Percentiles rank a stretch among this genome's conserved stretches.
Conservation (phyloP, 2,888 invertebrate species). For the Stenolophus ochropezus region DNA sequence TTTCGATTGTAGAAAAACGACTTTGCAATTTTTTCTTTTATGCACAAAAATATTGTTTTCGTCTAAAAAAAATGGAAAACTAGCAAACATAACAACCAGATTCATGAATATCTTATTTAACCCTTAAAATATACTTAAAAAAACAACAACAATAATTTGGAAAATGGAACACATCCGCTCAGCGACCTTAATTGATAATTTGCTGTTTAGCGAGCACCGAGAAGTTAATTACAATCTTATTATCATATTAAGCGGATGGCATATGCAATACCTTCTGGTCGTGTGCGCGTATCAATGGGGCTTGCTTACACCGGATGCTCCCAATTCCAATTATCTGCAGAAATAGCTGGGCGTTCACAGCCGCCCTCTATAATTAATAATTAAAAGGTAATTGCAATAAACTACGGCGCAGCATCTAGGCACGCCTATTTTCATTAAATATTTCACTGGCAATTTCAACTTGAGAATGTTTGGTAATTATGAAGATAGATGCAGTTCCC, state of each 20-base stretch:
- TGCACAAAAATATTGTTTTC: no score
- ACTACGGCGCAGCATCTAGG: background rate
- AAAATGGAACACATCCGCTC: no score
- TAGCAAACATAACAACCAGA: no score
- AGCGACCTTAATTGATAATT: no score
- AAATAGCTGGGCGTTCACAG: constrained; percentile 21
- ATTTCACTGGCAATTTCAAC: constrained; percentile 22
- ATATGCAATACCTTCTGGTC: background rate
- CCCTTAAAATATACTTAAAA: no score
- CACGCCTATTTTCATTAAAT: constrained; percentile 42
- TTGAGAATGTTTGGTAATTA: constrained; percentile 38
- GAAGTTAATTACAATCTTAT: background rate
- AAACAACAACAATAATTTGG: no score
- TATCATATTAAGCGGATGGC: background rate
- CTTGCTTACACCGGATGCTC: constrained; percentile 2
- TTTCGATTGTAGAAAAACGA: no score
- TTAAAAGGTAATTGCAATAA: constrained; percentile 39
- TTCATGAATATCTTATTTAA: no score
- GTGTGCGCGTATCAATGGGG: background rate
- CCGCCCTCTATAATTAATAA: constrained; percentile 31
- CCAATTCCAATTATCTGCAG: constrained; percentile 27
- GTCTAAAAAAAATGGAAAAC: no score
- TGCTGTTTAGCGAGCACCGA: no score
- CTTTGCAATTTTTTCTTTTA: no score
- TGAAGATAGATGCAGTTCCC: constrained; percentile 13